Evolutionary conservation across 2,797 vertebrate species (phyloP).

Genomic region (Pempheris klunzingeri): DNA sequence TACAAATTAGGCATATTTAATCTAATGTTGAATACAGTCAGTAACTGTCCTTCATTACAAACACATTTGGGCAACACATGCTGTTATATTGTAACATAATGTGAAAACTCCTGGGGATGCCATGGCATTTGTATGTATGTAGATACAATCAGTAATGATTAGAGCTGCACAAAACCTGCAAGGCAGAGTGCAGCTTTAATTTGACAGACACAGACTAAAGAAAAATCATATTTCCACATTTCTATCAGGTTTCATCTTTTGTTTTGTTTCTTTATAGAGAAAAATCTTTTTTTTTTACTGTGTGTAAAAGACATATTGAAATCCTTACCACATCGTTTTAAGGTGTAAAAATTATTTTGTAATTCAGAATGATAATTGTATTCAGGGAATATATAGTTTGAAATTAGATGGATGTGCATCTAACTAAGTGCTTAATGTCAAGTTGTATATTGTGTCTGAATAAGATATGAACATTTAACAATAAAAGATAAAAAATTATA

Average conservation of each 20-base stretch:
- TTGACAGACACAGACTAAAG: neutral
- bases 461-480: conserved; percentile 8
- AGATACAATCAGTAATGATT: neutral
- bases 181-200: neutral
- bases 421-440: conserved; percentile 29
- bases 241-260: conserved; percentile 20
- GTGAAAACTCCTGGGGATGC: neutral
- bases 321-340: conserved; percentile 72
- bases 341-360: conserved; percentile 69
- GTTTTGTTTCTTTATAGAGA: conserved; percentile 17
- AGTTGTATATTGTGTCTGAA: conserved; percentile 7
- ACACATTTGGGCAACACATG: neutral
- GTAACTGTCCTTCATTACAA: neutral
- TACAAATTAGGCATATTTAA: neutral
- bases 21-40: neutral
- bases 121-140: neutral
- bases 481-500: neutral
- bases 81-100: neutral
- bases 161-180: neutral
- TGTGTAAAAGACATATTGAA: conserved; percentile 41
- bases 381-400: conserved; percentile 73
- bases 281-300: conserved; percentile 30
- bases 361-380: conserved; percentile 69
- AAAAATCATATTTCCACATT: neutral
- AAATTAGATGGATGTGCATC: conserved; percentile 55